Percentiles rank a stretch among this genome's conserved stretches.
Evolutionary conservation across 2,888 invertebrate genomes (phyloP).

Genomic region (Steinernema scapterisci): DNA sequence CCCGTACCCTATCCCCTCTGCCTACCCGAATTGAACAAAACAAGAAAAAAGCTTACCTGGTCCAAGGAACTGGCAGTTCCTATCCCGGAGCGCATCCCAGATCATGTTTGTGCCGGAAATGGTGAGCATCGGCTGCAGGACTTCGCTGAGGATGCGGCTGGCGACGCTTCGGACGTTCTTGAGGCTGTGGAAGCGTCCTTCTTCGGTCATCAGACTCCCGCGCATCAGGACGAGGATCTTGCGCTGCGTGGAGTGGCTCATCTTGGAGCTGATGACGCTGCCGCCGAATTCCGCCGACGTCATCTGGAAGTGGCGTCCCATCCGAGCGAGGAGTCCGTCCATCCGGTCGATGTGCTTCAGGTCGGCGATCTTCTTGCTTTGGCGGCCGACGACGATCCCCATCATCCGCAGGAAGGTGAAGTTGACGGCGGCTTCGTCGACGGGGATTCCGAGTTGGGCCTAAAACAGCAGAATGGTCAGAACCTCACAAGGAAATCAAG

Average conservation of each 20-base stretch:
- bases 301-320: constrained; percentile 14
- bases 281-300: neutral
- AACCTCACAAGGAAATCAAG: neutral
- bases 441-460: neutral
- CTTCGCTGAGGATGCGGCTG: constrained; percentile 9
- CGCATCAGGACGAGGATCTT: constrained; percentile 10
- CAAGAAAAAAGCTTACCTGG: neutral
- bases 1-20: no score
- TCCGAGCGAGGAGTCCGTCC: constrained; percentile 22
- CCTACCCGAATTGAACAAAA: no score
- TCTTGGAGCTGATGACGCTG: neutral
- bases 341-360: neutral
- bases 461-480: neutral
- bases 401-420: constrained; percentile 13
- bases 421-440: neutral
- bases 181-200: constrained; percentile 1
- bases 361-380: neutral
- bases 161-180: constrained; percentile 7
- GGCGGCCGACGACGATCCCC: neutral
- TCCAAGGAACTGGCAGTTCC: neutral
- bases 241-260: constrained; percentile 13
- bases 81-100: constrained; percentile 1
- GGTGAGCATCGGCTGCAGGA: neutral
- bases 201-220: neutral
- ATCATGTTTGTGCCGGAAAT: neutral